Base-by-base conservation (phyloP, 2,888 invertebrate genomes). In the Vandiemenella viatica region DNA sequence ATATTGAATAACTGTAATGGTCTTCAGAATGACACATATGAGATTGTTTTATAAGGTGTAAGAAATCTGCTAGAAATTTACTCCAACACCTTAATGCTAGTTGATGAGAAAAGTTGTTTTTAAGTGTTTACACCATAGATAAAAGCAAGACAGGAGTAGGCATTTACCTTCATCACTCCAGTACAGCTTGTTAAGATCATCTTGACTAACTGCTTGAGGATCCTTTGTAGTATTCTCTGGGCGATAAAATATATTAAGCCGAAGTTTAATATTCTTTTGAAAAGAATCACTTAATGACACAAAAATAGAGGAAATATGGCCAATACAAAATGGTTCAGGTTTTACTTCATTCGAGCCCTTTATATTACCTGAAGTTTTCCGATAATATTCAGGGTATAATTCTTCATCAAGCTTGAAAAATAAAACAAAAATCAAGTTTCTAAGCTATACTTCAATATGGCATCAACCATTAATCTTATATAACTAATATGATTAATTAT, bases 81-180 rank as follows among this genome's bases (percentile, higher is more conserved):
- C n/a, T n/a, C n/a, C n/a, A n/a, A n/a, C n/a, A n/a, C n/a, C n/a
- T n/a, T n/a, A n/a, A n/a, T n/a, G n/a, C n/a, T n/a, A n/a, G n/a
- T n/a, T n/a, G n/a, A n/a, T n/a, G n/a, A n/a, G n/a, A n/a, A n/a
- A n/a, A n/a, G n/a, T n/a, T n/a, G n/a, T n/a, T n/a, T n/a, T n/a
- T n/a, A n/a, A n/a, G n/a, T n/a, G n/a, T n/a, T n/a, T n/a, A n/a
- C n/a, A n/a, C n/a, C n/a, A n/a, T n/a, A n/a, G n/a, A n/a, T n/a
- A n/a, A n/a, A n/a, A n/a, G n/a, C n/a, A n/a, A n/a, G n/a, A n/a
- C n/a, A n/a, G n/a, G n/a, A n/a, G n/a, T n/a, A n/a, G n/a, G n/a
- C n/a, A n/a, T n/a, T n/a, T 67, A 70, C 84, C 75, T 69, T 86
- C 83, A 13, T 83, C 75, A 50, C 79, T 80, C 80, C 85, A 88